Percentiles rank a stretch among this genome's conserved stretches.
Evolutionary conservation across 2,113 vertebrate genomes (phyloP).

Genomic region (Rhodinocichla rosea): DNA sequence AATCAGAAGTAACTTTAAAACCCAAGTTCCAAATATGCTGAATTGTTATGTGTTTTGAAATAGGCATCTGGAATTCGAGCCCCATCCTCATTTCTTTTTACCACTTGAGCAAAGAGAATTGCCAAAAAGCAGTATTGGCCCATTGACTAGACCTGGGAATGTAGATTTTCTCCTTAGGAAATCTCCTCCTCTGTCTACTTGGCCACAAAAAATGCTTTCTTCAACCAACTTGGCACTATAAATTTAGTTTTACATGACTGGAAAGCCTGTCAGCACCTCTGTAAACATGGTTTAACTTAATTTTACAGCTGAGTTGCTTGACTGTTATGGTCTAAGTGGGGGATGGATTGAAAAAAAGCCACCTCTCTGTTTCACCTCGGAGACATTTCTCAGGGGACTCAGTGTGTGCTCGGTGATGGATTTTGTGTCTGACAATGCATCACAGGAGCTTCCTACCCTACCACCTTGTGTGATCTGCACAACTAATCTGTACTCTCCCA

Average conservation of each 20-base stretch:
- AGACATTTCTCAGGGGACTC: neutral
- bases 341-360: neutral
- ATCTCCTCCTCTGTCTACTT: neutral
- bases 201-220: constrained; percentile 10
- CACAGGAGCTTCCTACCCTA: neutral
- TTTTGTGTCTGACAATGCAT: neutral
- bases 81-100: constrained; percentile 10
- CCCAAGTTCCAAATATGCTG: neutral
- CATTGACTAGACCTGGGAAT: neutral
- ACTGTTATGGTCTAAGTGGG: neutral
- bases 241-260: constrained; percentile 34
- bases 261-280: constrained; percentile 34
- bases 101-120: constrained; percentile 3
- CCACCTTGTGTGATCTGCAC: neutral
- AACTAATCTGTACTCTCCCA: neutral
- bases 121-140: neutral
- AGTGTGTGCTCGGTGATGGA: neutral
- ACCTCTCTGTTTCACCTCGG: constrained; percentile 8
- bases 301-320: constrained; percentile 47
- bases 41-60: neutral
- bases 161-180: constrained; percentile 25
- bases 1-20: neutral
- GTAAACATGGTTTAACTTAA: constrained; percentile 51
- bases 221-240: constrained; percentile 10
- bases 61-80: neutral